A percentile compares a stretch with the other conserved stretches of the same genome.
phyloP scores from a whole-genome alignment of 2,113 vertebrate species.

The Etheostoma cragini region DNA sequence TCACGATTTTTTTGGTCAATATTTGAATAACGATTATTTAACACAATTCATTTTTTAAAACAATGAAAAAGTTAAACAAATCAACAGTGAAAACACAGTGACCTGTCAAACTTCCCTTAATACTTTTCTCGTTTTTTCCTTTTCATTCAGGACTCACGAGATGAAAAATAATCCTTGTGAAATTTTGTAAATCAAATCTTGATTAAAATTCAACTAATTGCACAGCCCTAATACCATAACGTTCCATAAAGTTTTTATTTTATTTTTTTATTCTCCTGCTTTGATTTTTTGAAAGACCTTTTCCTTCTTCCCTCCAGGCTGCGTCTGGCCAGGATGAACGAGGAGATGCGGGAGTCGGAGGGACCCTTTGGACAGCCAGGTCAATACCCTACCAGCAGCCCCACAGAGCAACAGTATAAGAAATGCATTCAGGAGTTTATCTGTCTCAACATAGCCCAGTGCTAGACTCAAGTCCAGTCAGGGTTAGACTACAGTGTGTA shows the following conservation, averaged over 20 bases:
- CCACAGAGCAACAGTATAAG: slow-evolving; percentile 97
- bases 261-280: background rate
- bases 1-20: no score
- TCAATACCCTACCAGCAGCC: slow-evolving; percentile 92
- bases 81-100: no score
- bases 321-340: slow-evolving; percentile 96
- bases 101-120: no score
- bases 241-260: accelerated
- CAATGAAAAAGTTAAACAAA: no score
- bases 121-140: no score
- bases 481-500: slow-evolving; percentile 7
- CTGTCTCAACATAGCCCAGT: slow-evolving; percentile 93
- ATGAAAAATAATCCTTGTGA: no score
- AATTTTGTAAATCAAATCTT: no score
- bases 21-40: no score
- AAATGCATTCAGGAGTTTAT: slow-evolving; percentile 99
- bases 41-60: no score
- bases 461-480: slow-evolving; percentile 76
- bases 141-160: no score
- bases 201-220: no score
- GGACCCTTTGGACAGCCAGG: slow-evolving; percentile 92
- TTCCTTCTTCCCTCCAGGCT: slow-evolving; percentile 80
- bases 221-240: no score
- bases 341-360: slow-evolving; percentile 97
- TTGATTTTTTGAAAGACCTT: background rate